phyloP scores from a whole-genome alignment of 1,140 invertebrate genomes.

The Copidosoma floridanum region DNA sequence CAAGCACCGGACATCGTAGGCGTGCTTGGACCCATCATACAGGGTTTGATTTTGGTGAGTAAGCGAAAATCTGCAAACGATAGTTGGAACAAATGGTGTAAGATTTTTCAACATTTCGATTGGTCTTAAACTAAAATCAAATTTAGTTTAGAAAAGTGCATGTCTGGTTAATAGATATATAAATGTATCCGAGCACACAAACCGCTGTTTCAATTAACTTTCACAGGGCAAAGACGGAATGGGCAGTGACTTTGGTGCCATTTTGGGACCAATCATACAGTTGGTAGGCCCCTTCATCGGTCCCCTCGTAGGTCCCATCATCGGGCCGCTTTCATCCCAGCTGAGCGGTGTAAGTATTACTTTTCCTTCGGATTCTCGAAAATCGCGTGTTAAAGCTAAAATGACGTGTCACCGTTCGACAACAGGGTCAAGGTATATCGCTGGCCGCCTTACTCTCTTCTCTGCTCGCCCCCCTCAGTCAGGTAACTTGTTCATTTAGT shows the following conservation, averaged over 20 bases:
- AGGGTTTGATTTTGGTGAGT: conserved; percentile 42
- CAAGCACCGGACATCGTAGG: conserved; percentile 39
- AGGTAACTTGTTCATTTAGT: conserved; percentile 33
- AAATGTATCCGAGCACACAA: too few relatives aligned
- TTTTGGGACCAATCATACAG: conserved; percentile 43
- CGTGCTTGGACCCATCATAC: conserved; percentile 41
- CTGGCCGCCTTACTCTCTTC: conserved; percentile 31
- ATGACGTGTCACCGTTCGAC: too few relatives aligned
- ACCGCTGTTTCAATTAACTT: not conserved
- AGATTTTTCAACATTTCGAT: too few relatives aligned
- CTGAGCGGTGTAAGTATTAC: conserved; percentile 44
- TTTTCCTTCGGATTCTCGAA: too few relatives aligned
- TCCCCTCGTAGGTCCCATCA: conserved; percentile 43
- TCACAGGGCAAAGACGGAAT: conserved; percentile 43
- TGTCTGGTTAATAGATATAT: too few relatives aligned
- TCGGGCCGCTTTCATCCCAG: conserved; percentile 41
- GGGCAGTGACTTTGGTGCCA: conserved; percentile 44
- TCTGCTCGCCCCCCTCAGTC: conserved; percentile 37
- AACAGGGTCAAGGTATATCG: conserved; percentile 44
- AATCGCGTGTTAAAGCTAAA: too few relatives aligned
- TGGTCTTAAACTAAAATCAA: too few relatives aligned
- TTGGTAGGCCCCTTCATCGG: conserved; percentile 46
- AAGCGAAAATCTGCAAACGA: not conserved
- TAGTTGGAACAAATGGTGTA: too few relatives aligned
- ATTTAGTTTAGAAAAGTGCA: too few relatives aligned